Conservation (phyloP, 2,888 invertebrate species). For the Cremastinae sp. region DNA sequence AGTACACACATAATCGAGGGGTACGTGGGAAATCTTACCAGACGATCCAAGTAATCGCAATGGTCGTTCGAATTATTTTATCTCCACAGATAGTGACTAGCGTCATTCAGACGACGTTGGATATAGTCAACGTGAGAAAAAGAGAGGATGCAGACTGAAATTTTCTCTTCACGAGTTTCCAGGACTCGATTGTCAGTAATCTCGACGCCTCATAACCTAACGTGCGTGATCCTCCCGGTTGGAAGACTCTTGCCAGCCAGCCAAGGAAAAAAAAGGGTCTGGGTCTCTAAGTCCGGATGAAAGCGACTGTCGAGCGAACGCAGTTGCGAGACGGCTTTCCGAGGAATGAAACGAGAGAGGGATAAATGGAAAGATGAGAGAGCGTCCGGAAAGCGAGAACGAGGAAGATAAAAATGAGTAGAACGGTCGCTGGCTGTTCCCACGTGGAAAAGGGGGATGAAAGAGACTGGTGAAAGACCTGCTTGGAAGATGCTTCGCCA, state of each 20-base stretch:
- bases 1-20: too few species aligned
- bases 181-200: conserved; percentile 51
- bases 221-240: conserved; percentile 51
- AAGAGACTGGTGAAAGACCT: conserved; percentile 39
- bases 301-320: conserved; percentile 12
- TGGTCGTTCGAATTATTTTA: too few species aligned
- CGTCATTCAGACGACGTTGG: conserved; percentile 30
- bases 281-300: conserved; percentile 45
- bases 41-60: too few species aligned
- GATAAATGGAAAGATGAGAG: conserved; percentile 41
- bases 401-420: conserved; percentile 18
- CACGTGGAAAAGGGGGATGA: conserved; percentile 23
- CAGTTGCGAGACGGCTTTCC: conserved; percentile 11
- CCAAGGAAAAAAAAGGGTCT: conserved; percentile 27
- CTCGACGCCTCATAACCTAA: conserved; percentile 50
- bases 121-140: conserved; percentile 20
- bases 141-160: conserved; percentile 7
- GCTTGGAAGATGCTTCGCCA: conserved; percentile 27
- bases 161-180: conserved; percentile 14
- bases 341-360: conserved; percentile 47
- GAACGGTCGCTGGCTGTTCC: conserved; percentile 23
- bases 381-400: conserved; percentile 25
- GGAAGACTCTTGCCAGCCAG: conserved; percentile 34
- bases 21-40: too few species aligned
- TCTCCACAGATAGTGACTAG: conserved; percentile 15